Conservation (phyloP, 2,797 vertebrate genomes). For the Nannoperca australis region DNA sequence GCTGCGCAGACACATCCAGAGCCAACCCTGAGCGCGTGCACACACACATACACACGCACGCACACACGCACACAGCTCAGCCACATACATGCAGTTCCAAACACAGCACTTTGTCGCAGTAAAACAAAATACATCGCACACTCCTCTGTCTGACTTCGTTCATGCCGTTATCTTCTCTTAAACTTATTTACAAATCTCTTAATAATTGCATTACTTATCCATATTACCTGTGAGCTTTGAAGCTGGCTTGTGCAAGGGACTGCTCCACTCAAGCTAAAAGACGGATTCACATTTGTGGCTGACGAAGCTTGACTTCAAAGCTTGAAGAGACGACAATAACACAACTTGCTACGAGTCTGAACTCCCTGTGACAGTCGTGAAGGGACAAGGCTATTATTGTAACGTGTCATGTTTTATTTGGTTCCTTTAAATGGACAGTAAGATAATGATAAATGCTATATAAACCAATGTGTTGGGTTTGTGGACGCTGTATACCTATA, state of each 20-base stretch:
- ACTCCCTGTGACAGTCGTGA: constrained; percentile 8
- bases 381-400: constrained; percentile 22
- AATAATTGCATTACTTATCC: constrained; percentile 22
- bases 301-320: constrained; percentile 2
- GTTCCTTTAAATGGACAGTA: constrained; percentile 65
- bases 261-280: constrained; percentile 10
- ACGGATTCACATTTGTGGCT: constrained; percentile 15
- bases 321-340: constrained; percentile 30
- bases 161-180: constrained; percentile 22
- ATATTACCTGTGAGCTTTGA: constrained; percentile 41
- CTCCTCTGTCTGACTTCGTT: constrained; percentile 29
- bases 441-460: constrained; percentile 62
- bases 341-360: constrained; percentile 18
- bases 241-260: constrained; percentile 9
- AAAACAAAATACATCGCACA: constrained; percentile 25
- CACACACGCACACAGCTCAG: constrained; percentile 3
- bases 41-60: not conserved
- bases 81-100: constrained; percentile 5
- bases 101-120: constrained; percentile 16
- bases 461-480: constrained; percentile 75
- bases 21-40: constrained; percentile 86
- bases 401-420: constrained; percentile 60
- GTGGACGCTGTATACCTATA: constrained; percentile 67
- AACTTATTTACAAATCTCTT: constrained; percentile 22
- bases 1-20: constrained; percentile 94